These are phyloP conservation scores for Pelusios castaneus DNA, from an alignment of 2,113 vertebrate genomes.

Conservation along the genomic window DNA sequence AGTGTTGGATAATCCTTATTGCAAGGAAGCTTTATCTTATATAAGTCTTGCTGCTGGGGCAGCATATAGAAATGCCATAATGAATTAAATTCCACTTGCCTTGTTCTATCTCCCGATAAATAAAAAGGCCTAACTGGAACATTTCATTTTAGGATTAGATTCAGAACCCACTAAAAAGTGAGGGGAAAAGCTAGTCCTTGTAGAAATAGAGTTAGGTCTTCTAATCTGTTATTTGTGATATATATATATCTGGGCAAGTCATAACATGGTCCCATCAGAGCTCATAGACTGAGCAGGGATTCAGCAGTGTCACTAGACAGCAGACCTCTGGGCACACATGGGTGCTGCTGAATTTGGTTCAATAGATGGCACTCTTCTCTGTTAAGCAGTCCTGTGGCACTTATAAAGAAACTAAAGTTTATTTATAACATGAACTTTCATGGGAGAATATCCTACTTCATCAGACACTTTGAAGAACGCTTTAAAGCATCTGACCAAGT, in stretches of 20 bases:
- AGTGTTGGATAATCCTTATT: neutral
- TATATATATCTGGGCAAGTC: neutral
- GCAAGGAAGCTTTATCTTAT: neutral
- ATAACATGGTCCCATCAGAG: neutral
- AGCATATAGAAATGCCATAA: neutral
- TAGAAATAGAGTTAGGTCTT: neutral
- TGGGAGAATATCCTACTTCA: too few species aligned
- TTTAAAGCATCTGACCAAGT: too few species aligned
- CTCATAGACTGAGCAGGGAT: neutral
- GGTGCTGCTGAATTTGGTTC: neutral
- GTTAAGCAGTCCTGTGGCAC: too few species aligned
- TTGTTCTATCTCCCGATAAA: neutral
- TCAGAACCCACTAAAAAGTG: neutral
- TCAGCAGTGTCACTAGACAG: neutral
- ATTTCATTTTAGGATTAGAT: neutral
- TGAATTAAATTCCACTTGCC: neutral
- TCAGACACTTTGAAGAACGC: too few species aligned
- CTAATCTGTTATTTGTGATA: neutral
- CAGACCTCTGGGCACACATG: neutral
- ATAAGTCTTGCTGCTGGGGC: neutral
- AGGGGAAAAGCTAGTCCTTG: neutral
- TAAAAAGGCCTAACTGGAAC: neutral
- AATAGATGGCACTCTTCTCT: neutral
- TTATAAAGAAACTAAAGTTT: too few species aligned
- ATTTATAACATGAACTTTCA: too few species aligned